phyloP scores from a whole-genome alignment of 2,113 vertebrate species.

The Arvicanthis niloticus region DNA sequence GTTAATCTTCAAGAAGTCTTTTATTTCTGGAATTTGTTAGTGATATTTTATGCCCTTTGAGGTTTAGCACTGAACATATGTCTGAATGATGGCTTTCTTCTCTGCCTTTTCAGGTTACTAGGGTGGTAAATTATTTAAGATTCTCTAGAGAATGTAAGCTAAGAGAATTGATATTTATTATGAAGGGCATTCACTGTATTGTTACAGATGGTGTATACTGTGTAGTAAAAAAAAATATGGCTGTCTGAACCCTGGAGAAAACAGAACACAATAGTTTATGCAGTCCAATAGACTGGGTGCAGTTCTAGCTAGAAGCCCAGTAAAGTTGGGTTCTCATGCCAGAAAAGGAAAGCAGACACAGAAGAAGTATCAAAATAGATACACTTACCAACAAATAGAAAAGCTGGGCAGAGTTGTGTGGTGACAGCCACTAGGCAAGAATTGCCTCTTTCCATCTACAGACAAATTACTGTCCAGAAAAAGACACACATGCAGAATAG shows the following conservation, averaged over 20 bases:
- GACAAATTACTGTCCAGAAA: too few species aligned
- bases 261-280: neutral
- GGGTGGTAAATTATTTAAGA: neutral
- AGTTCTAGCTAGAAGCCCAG: neutral
- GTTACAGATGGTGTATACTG: neutral
- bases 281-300: neutral
- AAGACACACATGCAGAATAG: too few species aligned
- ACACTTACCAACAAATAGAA: too few species aligned
- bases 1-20: neutral
- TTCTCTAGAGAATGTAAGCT: neutral
- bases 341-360: neutral
- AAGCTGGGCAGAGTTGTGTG: neutral
- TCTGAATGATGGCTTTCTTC: neutral
- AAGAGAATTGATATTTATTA: neutral
- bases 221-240: neutral
- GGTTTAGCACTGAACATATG: neutral
- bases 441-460: too few species aligned
- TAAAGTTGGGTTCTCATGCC: neutral
- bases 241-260: fast-evolving
- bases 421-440: too few species aligned
- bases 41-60: neutral
- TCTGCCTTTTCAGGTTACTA: neutral
- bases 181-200: neutral
- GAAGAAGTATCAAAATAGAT: neutral
- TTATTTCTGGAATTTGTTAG: neutral